These are phyloP conservation scores for Meandrina meandrites DNA, from an alignment of 92 coral and sea anemone species.

Conservation along the genomic window DNA sequence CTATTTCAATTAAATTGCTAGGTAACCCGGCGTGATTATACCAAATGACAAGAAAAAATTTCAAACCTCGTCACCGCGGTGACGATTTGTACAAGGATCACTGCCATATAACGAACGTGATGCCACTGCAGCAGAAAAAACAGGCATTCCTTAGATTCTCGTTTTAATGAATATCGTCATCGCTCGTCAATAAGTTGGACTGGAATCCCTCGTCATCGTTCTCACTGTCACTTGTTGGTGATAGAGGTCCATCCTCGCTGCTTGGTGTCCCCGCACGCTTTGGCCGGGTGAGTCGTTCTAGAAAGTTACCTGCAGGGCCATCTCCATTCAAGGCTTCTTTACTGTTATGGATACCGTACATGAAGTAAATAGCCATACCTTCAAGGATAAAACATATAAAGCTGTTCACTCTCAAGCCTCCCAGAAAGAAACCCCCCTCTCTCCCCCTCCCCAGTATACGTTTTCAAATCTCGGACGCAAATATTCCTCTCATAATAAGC, in stretches of 20 bases:
- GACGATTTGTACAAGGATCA: not conserved
- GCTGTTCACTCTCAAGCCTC: not conserved
- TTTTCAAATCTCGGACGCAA: too few relatives aligned
- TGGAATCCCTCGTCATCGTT: conserved; percentile 81
- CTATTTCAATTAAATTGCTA: not conserved
- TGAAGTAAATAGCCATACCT: conserved; percentile 86
- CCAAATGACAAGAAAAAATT: not conserved
- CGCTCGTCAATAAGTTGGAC: conserved; percentile 61
- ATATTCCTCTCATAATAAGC: too few relatives aligned
- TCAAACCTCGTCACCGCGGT: not conserved
- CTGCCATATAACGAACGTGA: not conserved
- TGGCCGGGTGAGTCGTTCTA: conserved; percentile 44
- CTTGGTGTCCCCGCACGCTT: conserved; percentile 30
- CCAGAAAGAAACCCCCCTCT: not conserved
- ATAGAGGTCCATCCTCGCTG: conserved; percentile 56
- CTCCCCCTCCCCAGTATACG: too few relatives aligned
- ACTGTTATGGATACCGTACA: conserved; percentile 73
- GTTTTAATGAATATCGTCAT: conserved; percentile 37
- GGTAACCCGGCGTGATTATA: not conserved
- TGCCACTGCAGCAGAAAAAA: not conserved
- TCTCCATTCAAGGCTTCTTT: conserved; percentile 46
- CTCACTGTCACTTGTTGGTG: conserved; percentile 51
- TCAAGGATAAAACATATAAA: not conserved
- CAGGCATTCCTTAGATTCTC: not conserved
- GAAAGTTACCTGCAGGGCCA: conserved; percentile 51